phyloP scores from a whole-genome alignment of 2,113 vertebrate species.

The Paramisgurnus dabryanus region DNA sequence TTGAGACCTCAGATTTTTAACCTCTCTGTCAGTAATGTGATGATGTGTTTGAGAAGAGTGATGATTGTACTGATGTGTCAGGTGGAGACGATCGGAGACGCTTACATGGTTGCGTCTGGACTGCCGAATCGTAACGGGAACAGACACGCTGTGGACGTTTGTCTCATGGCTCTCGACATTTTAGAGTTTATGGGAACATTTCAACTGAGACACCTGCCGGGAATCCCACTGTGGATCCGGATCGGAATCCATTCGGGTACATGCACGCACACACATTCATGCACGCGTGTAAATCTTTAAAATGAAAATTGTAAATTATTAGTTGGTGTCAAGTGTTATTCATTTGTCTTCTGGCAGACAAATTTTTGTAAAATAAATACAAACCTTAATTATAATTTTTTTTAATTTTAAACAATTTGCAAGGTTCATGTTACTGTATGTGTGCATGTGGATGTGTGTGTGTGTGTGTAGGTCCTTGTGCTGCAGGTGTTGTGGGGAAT shows the following conservation, averaged over 20 bases:
- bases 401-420: too few relatives aligned
- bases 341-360: too few relatives aligned
- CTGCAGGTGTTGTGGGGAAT: conserved; percentile 92
- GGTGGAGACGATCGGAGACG: conserved; percentile 98
- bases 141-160: conserved; percentile 91
- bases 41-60: too few relatives aligned
- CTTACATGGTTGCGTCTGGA: conserved; percentile 97
- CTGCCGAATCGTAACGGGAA: conserved; percentile 92
- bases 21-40: background rate
- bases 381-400: too few relatives aligned
- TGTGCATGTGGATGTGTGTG: background rate
- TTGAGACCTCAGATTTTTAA: too few relatives aligned
- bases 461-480: conserved; percentile 84
- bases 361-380: too few relatives aligned
- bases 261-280: background rate
- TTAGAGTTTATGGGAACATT: conserved; percentile 94
- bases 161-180: conserved; percentile 95
- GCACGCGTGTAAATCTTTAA: too few relatives aligned
- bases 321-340: too few relatives aligned
- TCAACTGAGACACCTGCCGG: conserved; percentile 89
- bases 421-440: too few relatives aligned
- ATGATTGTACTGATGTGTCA: conserved; percentile 51
- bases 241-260: conserved; percentile 97
- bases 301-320: too few relatives aligned
- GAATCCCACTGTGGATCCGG: conserved; percentile 96